phyloP scores from a whole-genome alignment of 2,113 vertebrate genomes.

The Cyprinodon brontotheroides region DNA sequence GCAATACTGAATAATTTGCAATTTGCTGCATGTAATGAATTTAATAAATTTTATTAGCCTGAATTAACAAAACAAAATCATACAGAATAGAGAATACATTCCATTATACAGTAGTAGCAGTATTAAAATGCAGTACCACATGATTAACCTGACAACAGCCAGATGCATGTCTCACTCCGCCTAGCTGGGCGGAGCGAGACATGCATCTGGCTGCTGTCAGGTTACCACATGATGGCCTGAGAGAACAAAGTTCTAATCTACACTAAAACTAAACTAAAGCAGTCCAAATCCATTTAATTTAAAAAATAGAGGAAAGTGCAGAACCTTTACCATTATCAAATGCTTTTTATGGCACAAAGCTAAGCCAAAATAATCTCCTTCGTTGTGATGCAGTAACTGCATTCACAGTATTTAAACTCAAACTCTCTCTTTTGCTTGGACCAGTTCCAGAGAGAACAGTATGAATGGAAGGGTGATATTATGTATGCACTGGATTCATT shows the following conservation, averaged over 20 bases:
- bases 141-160: no score
- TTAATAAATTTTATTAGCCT: background rate
- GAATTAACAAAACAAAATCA: background rate
- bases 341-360: constrained; percentile 24
- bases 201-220: no score
- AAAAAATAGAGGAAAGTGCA: constrained; percentile 13
- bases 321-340: constrained; percentile 39
- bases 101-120: background rate
- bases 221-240: background rate
- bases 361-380: constrained; percentile 40
- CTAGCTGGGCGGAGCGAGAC: no score
- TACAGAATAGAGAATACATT: background rate
- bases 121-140: background rate
- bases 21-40: background rate
- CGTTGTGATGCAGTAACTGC: constrained; percentile 18
- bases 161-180: no score
- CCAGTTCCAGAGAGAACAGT: constrained; percentile 16
- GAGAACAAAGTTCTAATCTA: constrained; percentile 1
- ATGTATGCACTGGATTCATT: constrained; percentile 27
- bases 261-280: constrained; percentile 16
- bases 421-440: constrained; percentile 28
- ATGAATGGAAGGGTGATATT: constrained; percentile 26
- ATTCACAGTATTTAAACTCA: constrained; percentile 37
- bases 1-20: background rate
- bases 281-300: constrained; percentile 25